A percentile compares a stretch with the other conserved stretches of the same genome.
These are phyloP conservation scores for Leptobrachium leishanense DNA, from an alignment of 2,113 vertebrate genomes.

Conservation along the genomic window DNA sequence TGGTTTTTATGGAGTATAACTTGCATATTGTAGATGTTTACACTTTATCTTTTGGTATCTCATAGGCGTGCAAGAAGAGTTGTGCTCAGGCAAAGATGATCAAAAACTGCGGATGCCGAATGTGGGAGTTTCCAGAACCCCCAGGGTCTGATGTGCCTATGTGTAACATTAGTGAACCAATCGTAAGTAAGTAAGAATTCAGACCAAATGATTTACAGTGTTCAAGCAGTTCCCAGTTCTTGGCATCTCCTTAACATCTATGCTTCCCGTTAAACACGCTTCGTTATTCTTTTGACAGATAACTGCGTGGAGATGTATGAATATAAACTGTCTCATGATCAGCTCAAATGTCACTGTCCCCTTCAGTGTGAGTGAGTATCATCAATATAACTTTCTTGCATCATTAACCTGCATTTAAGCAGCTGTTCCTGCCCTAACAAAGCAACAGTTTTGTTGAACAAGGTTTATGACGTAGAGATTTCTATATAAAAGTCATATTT, in stretches of 20 bases:
- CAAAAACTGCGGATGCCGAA: conserved; percentile 48
- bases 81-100: conserved; percentile 47
- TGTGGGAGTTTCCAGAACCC: conserved; percentile 50
- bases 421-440: no score
- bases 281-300: conserved; percentile 22
- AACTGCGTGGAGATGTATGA: conserved; percentile 47
- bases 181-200: conserved; percentile 41
- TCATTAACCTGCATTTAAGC: no score
- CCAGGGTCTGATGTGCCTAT: conserved; percentile 40
- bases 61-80: conserved; percentile 47
- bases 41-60: neutral
- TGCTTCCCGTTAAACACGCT: neutral
- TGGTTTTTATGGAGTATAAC: no score
- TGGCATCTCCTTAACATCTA: neutral
- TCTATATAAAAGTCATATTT: no score
- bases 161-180: conserved; percentile 46
- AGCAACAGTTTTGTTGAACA: no score
- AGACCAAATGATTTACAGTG: neutral
- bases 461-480: no score
- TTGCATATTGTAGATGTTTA: neutral
- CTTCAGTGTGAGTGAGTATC: conserved; percentile 50
- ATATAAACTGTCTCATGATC: conserved; percentile 48
- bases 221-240: neutral
- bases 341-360: conserved; percentile 47
- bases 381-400: neutral